These are phyloP conservation scores for Drosophila simulans DNA, from an alignment of 1,140 invertebrate species.

Conservation along the genomic window DNA sequence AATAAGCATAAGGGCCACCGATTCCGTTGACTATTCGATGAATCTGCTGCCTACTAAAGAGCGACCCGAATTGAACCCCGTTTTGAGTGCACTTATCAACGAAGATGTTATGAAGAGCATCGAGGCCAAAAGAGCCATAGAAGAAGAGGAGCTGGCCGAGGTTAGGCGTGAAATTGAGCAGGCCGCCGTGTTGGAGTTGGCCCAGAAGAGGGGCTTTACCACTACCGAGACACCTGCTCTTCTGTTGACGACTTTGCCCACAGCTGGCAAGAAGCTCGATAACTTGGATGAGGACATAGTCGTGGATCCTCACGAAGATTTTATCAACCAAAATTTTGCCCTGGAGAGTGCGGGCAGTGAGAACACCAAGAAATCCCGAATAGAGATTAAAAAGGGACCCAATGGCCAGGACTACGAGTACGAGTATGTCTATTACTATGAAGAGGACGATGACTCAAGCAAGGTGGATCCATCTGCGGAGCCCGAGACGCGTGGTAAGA, in stretches of 20 bases:
- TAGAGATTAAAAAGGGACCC: constrained; percentile 94
- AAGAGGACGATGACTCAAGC: constrained; percentile 91
- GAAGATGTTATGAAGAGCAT: constrained; percentile 85
- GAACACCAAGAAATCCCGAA: constrained; percentile 87
- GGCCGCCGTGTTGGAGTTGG: constrained; percentile 52
- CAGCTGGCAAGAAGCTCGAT: constrained; percentile 60
- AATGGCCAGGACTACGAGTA: constrained; percentile 96
- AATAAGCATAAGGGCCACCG: constrained; percentile 64
- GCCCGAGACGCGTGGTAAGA: constrained; percentile 84
- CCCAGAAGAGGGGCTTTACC: constrained; percentile 18
- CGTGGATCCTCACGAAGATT: constrained; percentile 70
- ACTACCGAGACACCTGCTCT: constrained; percentile 44
- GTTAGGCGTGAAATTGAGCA: constrained; percentile 67
- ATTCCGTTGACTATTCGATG: constrained; percentile 67
- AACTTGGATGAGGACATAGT: constrained; percentile 64
- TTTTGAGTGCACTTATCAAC: constrained; percentile 82
- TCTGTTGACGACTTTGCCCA: constrained; percentile 57
- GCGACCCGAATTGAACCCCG: constrained; percentile 79
- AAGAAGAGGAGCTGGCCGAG: constrained; percentile 75
- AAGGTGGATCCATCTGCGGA: constrained; percentile 44
- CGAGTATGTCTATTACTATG: constrained; percentile 96
- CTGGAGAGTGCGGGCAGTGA: constrained; percentile 79
- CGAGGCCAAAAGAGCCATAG: constrained; percentile 81
- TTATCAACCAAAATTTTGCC: constrained; percentile 74
- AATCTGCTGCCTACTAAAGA: constrained; percentile 81